Evolutionary conservation across 2,113 vertebrate genomes (phyloP).

Genomic region (Perognathus longimembris): DNA sequence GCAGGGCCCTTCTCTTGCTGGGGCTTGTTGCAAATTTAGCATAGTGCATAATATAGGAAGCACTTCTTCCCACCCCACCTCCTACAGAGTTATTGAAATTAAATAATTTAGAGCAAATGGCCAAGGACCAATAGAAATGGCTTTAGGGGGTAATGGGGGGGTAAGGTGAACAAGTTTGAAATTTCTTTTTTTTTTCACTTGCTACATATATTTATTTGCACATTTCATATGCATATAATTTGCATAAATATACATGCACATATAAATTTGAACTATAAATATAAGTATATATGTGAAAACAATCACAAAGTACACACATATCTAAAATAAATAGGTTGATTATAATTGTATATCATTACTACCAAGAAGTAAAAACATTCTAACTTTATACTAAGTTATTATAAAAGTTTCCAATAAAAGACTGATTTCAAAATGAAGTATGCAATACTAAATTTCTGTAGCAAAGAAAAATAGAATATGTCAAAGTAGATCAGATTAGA

Average conservation of each 20-base stretch:
- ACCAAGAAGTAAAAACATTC: background rate
- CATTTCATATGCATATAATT: background rate
- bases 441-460: background rate
- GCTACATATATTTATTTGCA: background rate
- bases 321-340: background rate
- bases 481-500: background rate
- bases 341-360: background rate
- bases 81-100: background rate
- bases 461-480: background rate
- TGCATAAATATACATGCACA: background rate
- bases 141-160: background rate
- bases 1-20: background rate
- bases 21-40: background rate
- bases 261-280: background rate
- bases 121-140: background rate
- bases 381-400: background rate
- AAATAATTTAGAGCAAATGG: background rate
- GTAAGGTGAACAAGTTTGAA: conserved; percentile 4
- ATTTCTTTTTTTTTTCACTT: background rate
- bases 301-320: background rate
- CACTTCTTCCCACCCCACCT: too few relatives aligned
- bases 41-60: background rate
- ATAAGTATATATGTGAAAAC: accelerated
- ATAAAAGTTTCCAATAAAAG: background rate
- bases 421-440: too few relatives aligned